Evolutionary conservation across 2,113 vertebrate genomes (phyloP).

Genomic region (Ia io): DNA sequence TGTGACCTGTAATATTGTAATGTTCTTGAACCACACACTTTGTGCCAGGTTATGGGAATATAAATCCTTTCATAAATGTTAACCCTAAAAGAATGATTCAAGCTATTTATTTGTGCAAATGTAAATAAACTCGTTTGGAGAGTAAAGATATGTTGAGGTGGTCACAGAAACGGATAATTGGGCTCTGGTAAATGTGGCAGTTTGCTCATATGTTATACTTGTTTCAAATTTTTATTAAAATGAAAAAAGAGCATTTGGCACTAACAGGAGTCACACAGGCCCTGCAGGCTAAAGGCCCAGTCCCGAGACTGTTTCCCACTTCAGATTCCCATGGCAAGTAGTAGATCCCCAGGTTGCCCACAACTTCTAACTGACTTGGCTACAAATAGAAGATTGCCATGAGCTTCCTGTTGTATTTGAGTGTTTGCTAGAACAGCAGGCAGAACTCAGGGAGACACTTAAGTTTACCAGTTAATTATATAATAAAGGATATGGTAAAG

Average conservation of each 20-base stretch:
- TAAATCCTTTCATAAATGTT: not conserved
- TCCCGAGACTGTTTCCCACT: not conserved
- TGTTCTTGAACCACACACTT: not conserved
- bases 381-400: not conserved
- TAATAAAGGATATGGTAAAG: too few species aligned
- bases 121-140: not conserved
- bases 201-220: not conserved
- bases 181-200: not conserved
- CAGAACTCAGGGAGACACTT: not conserved
- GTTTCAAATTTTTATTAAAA: not conserved
- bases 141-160: not conserved
- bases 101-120: not conserved
- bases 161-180: not conserved
- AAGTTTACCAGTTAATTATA: too few species aligned
- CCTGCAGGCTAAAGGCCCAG: not conserved
- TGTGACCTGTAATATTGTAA: not conserved
- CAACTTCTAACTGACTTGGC: not conserved
- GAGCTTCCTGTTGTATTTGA: not conserved
- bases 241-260: not conserved
- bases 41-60: not conserved
- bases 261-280: not conserved
- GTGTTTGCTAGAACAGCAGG: not conserved
- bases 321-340: not conserved
- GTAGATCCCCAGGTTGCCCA: not conserved
- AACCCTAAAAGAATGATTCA: not conserved